Base-by-base conservation (phyloP, 2,797 vertebrate species). In the Menidia menidia region DNA sequence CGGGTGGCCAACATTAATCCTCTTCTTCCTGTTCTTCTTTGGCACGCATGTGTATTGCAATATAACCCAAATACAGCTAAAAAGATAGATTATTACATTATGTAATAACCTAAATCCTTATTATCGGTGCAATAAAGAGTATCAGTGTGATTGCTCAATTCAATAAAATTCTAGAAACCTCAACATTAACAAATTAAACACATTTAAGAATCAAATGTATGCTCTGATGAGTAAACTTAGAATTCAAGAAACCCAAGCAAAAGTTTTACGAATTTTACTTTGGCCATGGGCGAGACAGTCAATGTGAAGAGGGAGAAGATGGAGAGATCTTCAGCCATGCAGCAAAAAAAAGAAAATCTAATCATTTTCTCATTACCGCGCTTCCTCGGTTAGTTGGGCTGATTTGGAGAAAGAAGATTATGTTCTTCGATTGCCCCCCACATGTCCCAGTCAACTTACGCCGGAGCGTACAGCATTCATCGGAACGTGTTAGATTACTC, bases 311-410 rank as follows among this genome's bases (percentile, higher is more conserved):
- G 33, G 51, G 47, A 53, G 35, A 56, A 64, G 62, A 73, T 71
- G 60, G 71, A 75, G 64, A 60, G 77, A 68, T 65, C 30, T 51
- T 61, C 73, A 75, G 71, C 65, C 39, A n/a, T 51, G 73, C 78
- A 72, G 73, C 64, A 81, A 80, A 83, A 80, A 80, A 75, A 69
- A 75, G 64, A 83, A 83, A 88, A 91, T 87, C 65, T 45, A 87
- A 92, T 90, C 64, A 89, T 87, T 81, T 83, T 78, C 73, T 76
- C 83, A 89, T 90, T 89, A 90, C 80, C 53, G 60, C 33, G 77
- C 71, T 84, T 83, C 81, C 78, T 86, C 65, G 64, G 69, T 84
- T 87, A 81, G 87, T 82, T 86, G 82, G 73, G 78, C 73, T 83
- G 80, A 89, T 85, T 87, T 80, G 71, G 64, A 79, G 74, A 80